phyloP scores from a whole-genome alignment of 2,797 vertebrate genomes.

The Coilia nasus region DNA sequence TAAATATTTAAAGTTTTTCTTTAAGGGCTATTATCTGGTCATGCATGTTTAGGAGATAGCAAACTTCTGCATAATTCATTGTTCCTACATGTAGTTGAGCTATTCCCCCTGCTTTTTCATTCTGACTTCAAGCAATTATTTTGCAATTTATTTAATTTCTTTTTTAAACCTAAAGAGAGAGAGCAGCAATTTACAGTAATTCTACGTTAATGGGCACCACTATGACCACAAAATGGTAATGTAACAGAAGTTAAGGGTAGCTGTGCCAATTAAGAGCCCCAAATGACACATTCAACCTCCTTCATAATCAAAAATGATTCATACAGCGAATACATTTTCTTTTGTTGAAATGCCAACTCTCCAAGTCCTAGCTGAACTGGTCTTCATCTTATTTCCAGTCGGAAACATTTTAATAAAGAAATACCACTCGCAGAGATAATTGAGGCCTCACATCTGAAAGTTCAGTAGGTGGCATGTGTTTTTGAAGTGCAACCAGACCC shows the following conservation, averaged over 20 bases:
- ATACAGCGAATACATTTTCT: neutral
- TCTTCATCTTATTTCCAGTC: neutral
- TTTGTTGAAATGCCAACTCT: neutral
- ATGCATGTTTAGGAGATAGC: neutral
- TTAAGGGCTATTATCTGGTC: neutral
- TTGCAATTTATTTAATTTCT: neutral
- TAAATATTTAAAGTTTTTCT: constrained; percentile 3
- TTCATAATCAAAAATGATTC: neutral
- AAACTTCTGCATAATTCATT: constrained; percentile 13
- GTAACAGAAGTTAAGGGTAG: neutral
- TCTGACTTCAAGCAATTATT: constrained; percentile 8
- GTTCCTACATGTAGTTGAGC: constrained; percentile 2
- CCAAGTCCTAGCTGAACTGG: neutral
- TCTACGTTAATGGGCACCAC: neutral
- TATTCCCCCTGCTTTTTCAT: neutral
- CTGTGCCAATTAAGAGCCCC: neutral
- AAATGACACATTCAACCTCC: neutral
- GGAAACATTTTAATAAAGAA: neutral
- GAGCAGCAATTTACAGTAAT: constrained; percentile 5
- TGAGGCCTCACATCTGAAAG: neutral
- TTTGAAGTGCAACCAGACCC: neutral
- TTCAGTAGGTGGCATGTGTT: neutral
- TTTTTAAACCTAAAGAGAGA: neutral
- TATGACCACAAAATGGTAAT: neutral
- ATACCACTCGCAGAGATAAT: neutral